Percentiles rank a stretch among this genome's conserved stretches.
phyloP scores from a whole-genome alignment of 2,888 invertebrate species.

The Gnatocerus cornutus region DNA sequence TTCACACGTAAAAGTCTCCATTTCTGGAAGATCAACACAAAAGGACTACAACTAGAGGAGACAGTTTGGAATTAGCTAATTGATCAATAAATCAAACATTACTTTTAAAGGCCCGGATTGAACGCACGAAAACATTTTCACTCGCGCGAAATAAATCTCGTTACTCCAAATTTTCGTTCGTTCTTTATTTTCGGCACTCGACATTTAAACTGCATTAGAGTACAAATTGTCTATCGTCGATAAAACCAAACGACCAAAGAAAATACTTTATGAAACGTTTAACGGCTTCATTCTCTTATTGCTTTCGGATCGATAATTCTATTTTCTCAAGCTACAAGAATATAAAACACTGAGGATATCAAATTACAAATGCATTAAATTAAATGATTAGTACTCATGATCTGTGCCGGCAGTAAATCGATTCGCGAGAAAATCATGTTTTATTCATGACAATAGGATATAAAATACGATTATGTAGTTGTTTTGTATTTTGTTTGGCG shows the following conservation, averaged over 20 bases:
- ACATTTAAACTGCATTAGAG: constrained; percentile 33
- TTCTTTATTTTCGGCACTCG: constrained; percentile 12
- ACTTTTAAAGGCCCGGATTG: no score
- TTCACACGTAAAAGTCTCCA: constrained; percentile 22
- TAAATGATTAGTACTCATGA: no score
- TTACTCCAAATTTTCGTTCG: constrained; percentile 1
- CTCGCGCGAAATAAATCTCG: constrained; percentile 1
- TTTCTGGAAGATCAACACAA: constrained; percentile 11
- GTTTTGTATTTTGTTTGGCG: constrained; percentile 17
- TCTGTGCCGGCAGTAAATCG: neutral
- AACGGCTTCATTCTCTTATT: constrained; percentile 26
- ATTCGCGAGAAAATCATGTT: constrained; percentile 14
- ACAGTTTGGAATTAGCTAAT: no score
- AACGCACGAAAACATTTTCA: no score
- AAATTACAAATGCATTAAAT: no score
- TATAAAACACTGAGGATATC: no score
- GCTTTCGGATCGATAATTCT: constrained; percentile 31
- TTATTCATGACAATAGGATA: constrained; percentile 13
- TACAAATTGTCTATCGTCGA: constrained; percentile 8
- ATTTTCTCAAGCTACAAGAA: constrained; percentile 23
- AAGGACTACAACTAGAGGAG: neutral
- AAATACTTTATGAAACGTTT: constrained; percentile 16
- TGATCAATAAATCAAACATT: no score
- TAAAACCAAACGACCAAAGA: constrained; percentile 21
- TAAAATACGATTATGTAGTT: constrained; percentile 25